phyloP scores from a whole-genome alignment of 2,797 vertebrate species.

The Syndactyla subalaris region DNA sequence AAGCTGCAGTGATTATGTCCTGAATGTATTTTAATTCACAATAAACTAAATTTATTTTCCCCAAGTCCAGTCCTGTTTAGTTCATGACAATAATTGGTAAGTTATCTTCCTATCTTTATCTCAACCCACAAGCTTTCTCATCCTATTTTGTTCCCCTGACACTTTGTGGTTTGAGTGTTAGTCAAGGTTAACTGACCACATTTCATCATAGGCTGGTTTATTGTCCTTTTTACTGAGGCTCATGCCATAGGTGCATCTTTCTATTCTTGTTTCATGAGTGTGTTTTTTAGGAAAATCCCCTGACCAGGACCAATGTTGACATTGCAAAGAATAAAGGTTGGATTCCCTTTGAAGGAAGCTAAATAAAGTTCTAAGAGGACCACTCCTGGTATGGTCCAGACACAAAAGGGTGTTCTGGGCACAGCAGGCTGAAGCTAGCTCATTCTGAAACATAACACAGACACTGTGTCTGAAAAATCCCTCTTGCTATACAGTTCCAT shows the following conservation, averaged over 20 bases:
- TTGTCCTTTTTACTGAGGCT: not conserved
- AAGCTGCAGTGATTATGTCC: not conserved
- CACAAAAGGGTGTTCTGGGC: not conserved
- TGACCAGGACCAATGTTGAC: not conserved
- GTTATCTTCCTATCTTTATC: not conserved
- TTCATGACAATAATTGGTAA: not conserved
- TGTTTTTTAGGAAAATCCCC: not conserved
- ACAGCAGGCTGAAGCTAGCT: not conserved
- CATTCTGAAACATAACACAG: fast-evolving
- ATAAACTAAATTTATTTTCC: not conserved
- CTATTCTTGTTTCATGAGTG: not conserved
- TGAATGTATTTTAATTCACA: not conserved
- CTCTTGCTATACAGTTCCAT: not conserved
- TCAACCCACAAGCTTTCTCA: not conserved
- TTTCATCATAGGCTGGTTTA: not conserved
- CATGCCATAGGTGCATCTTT: not conserved
- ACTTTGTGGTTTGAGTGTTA: not conserved
- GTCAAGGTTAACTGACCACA: not conserved
- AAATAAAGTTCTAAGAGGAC: not conserved
- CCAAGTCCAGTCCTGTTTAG: not conserved
- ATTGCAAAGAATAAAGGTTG: not conserved
- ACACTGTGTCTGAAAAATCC: not conserved
- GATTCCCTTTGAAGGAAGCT: not conserved
- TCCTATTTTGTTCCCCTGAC: not conserved
- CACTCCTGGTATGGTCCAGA: not conserved